These are phyloP conservation scores for Micromesistius poutassou DNA, from an alignment of 2,797 vertebrate genomes.

Conservation along the genomic window DNA sequence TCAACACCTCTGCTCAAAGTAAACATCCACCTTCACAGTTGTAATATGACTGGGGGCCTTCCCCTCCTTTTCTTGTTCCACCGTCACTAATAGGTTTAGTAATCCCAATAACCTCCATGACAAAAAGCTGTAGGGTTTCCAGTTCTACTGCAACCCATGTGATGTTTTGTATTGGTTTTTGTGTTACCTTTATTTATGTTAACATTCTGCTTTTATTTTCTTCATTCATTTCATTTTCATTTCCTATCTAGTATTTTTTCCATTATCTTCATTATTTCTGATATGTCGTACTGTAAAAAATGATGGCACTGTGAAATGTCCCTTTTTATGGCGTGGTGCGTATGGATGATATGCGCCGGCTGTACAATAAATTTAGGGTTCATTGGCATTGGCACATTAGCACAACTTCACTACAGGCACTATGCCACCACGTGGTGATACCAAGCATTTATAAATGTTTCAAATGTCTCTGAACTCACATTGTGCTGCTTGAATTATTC, in stretches of 20 bases:
- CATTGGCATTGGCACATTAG: no score
- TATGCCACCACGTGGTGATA: not conserved
- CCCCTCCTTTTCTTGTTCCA: not conserved
- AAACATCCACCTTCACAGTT: not conserved
- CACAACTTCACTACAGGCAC: not conserved
- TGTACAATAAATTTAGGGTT: not conserved
- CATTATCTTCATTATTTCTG: not conserved
- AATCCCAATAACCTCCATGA: not conserved
- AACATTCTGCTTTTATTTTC: constrained; percentile 1
- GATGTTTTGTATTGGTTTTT: not conserved
- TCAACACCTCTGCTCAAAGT: not conserved
- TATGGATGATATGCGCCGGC: not conserved
- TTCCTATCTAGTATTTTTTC: not conserved
- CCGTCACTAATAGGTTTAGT: not conserved
- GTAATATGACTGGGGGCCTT: not conserved
- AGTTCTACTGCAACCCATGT: not conserved
- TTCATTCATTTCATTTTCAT: not conserved
- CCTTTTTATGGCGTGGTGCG: not conserved
- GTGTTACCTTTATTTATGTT: not conserved
- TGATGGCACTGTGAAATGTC: not conserved
- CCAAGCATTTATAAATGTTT: not conserved
- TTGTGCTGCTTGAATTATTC: not conserved
- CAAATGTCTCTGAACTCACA: not conserved
- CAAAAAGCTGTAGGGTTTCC: not conserved
- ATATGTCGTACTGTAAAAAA: not conserved